Percentiles rank a stretch among this genome's conserved stretches.
These are phyloP conservation scores for Microdon myrmicae DNA, from an alignment of 2,888 invertebrate genomes.

Conservation along the genomic window DNA sequence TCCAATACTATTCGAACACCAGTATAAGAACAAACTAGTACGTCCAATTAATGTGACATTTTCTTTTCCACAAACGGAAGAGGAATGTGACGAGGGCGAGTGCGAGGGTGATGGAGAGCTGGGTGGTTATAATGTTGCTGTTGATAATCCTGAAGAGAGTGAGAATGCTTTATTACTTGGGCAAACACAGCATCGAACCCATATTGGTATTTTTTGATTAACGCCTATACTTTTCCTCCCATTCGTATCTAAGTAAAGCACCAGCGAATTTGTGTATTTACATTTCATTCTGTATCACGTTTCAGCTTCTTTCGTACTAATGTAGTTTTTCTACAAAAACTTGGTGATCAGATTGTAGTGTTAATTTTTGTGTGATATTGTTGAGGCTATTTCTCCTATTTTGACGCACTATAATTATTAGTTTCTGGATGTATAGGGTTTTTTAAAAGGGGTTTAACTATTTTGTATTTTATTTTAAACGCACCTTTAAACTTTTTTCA, in stretches of 20 bases:
- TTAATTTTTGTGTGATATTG: no score
- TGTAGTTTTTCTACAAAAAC: slow-evolving; percentile 23
- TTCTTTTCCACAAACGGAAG: slow-evolving; percentile 84
- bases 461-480: no score
- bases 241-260: slow-evolving; percentile 52
- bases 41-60: slow-evolving; percentile 90
- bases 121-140: slow-evolving; percentile 61
- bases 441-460: no score
- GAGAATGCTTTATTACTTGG: slow-evolving; percentile 68
- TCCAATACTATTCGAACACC: slow-evolving; percentile 88
- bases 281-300: slow-evolving; percentile 48
- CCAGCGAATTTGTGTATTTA: slow-evolving; percentile 27
- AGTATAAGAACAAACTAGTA: slow-evolving; percentile 84
- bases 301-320: slow-evolving; percentile 39
- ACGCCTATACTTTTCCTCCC: slow-evolving; percentile 58
- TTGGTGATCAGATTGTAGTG: no score
- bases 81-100: slow-evolving; percentile 68
- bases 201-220: slow-evolving; percentile 67
- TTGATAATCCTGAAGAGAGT: slow-evolving; percentile 67
- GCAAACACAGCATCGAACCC: slow-evolving; percentile 67
- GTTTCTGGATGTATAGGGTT: no score
- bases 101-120: slow-evolving; percentile 65
- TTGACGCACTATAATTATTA: no score
- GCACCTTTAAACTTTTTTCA: no score
- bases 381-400: no score